phyloP scores from a whole-genome alignment of 2,888 invertebrate species.

The Diarsia rubi region DNA sequence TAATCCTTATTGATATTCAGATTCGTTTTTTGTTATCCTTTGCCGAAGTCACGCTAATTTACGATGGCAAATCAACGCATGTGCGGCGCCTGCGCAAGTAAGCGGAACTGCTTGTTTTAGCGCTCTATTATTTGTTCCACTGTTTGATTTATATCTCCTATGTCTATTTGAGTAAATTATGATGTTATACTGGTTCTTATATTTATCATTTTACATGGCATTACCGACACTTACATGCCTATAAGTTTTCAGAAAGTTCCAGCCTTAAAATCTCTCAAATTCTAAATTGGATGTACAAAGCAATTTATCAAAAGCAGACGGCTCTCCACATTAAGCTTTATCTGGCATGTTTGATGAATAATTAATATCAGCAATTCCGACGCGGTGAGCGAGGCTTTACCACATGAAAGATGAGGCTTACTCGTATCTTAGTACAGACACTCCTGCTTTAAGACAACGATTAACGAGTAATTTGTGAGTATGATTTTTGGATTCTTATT shows the following conservation, averaged over 20 bases:
- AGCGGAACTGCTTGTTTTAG: slow-evolving; percentile 42
- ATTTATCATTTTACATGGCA: background rate
- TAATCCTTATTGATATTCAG: background rate
- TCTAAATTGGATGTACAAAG: slow-evolving; percentile 18
- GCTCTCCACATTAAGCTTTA: slow-evolving; percentile 33
- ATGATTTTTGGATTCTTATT: slow-evolving; percentile 38
- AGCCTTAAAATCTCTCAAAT: slow-evolving; percentile 24
- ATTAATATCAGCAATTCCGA: slow-evolving; percentile 46
- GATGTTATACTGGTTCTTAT: slow-evolving; percentile 2
- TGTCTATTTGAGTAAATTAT: slow-evolving; percentile 23
- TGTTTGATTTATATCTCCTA: slow-evolving; percentile 24
- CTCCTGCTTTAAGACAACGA: slow-evolving; percentile 6
- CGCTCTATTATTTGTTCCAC: slow-evolving; percentile 12
- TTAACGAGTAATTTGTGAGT: slow-evolving; percentile 12
- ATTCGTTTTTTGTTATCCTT: background rate
- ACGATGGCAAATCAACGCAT: slow-evolving; percentile 3
- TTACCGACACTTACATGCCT: background rate
- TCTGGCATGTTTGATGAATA: slow-evolving; percentile 54
- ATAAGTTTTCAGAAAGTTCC: slow-evolving; percentile 14
- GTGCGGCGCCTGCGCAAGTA: slow-evolving; percentile 38
- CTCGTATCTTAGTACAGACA: slow-evolving; percentile 10
- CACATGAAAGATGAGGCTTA: slow-evolving; percentile 28
- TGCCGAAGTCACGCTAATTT: background rate
- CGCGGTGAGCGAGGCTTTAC: slow-evolving; percentile 27
- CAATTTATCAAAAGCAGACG: slow-evolving; percentile 46